Percentiles rank a stretch among this genome's conserved stretches.
Evolutionary conservation across 2,113 vertebrate genomes (phyloP).

Genomic region (Spilogale gracilis): DNA sequence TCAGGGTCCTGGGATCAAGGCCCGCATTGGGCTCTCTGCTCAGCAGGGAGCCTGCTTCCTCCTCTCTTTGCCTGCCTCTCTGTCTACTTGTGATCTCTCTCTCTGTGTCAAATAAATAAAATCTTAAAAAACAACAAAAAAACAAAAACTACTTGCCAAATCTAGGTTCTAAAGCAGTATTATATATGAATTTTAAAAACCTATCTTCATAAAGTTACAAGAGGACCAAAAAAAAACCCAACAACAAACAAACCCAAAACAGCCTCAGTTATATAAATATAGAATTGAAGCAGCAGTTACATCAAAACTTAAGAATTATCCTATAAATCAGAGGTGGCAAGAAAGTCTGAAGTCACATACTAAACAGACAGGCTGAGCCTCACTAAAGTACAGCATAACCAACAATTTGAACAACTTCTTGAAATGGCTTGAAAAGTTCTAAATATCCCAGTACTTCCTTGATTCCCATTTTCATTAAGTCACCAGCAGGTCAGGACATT

Average conservation of each 20-base stretch:
- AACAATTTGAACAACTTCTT: neutral
- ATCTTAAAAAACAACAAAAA: no score
- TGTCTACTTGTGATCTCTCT: no score
- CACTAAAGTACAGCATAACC: neutral
- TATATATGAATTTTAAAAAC: neutral
- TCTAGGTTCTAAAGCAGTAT: constrained; percentile 2
- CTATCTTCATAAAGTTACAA: constrained; percentile 4
- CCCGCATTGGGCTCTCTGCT: no score
- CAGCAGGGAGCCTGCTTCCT: no score
- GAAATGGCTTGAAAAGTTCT: neutral
- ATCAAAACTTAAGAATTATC: constrained; percentile 4
- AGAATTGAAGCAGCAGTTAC: neutral
- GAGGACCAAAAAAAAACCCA: neutral
- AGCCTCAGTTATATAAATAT: neutral
- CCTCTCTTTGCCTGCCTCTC: no score
- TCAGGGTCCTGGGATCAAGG: no score
- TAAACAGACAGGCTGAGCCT: neutral
- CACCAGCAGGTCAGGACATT: neutral
- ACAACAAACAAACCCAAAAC: neutral
- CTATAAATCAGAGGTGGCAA: neutral
- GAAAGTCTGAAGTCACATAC: neutral
- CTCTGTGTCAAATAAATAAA: no score
- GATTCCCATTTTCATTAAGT: neutral
- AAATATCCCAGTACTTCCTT: neutral
- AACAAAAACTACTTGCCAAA: neutral